These are phyloP conservation scores for Epinotia nisella DNA, from an alignment of 2,888 invertebrate species.

Conservation along the genomic window DNA sequence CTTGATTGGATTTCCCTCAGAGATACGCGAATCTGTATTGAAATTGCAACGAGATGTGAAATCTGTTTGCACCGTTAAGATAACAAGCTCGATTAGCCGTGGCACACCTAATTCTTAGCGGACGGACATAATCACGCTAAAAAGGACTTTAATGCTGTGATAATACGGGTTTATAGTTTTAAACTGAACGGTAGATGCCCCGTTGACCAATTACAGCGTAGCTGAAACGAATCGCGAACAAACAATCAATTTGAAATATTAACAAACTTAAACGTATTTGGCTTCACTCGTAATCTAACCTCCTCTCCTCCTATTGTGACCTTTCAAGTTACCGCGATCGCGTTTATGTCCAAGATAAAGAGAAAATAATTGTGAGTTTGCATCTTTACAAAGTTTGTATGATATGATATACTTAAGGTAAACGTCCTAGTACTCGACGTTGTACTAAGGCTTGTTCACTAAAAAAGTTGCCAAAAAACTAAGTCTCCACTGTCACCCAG, in stretches of 20 bases:
- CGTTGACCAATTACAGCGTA: slow-evolving; percentile 12
- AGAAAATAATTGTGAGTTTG: no score
- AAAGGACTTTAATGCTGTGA: not conserved
- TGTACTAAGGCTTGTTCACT: no score
- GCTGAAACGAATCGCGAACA: slow-evolving; percentile 22
- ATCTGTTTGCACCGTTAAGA: slow-evolving; percentile 19
- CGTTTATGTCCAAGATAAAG: no score
- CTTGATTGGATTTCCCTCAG: not conserved
- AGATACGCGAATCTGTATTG: slow-evolving; percentile 5
- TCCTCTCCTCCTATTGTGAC: not conserved
- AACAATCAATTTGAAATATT: slow-evolving; percentile 20
- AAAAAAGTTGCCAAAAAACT: no score
- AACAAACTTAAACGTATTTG: slow-evolving; percentile 11
- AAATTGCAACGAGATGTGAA: slow-evolving; percentile 8
- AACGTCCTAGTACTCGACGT: no score
- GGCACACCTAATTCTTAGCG: slow-evolving; percentile 10
- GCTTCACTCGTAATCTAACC: slow-evolving; percentile 13
- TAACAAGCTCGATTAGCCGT: slow-evolving; percentile 7
- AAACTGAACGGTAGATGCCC: not conserved
- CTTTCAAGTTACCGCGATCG: not conserved
- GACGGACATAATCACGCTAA: not conserved
- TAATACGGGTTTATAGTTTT: not conserved
- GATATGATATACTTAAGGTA: no score
- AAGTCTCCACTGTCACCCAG: no score
- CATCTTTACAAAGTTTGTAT: no score